These are phyloP conservation scores for Alligator sinensis DNA, from an alignment of 2,113 vertebrate species.

Conservation along the genomic window DNA sequence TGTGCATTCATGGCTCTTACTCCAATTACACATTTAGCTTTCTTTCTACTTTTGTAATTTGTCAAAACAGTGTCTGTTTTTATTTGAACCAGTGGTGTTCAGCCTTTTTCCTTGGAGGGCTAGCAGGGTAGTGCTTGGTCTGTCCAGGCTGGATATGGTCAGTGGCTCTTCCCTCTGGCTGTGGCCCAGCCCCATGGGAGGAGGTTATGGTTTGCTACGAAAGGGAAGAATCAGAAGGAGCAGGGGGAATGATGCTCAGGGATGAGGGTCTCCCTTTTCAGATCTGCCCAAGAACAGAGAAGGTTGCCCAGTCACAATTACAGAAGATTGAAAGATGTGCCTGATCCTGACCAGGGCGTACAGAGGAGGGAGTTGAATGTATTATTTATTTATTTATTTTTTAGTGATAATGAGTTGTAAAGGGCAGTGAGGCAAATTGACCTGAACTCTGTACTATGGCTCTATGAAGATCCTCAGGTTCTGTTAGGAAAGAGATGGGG, in stretches of 20 bases:
- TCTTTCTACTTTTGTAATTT: neutral
- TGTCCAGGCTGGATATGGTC: too few relatives aligned
- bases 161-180: too few relatives aligned
- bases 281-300: neutral
- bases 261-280: neutral
- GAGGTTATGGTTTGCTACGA: neutral
- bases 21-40: slow-evolving; percentile 8
- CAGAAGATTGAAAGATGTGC: slow-evolving; percentile 48
- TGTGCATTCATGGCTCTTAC: neutral
- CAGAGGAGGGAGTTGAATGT: slow-evolving; percentile 10
- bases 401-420: slow-evolving; percentile 41
- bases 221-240: neutral
- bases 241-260: neutral
- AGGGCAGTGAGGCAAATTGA: slow-evolving; percentile 26
- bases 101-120: too few relatives aligned
- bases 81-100: too few relatives aligned
- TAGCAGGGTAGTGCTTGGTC: too few relatives aligned
- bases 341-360: slow-evolving; percentile 51
- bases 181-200: too few relatives aligned
- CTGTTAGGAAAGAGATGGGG: slow-evolving; percentile 49
- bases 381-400: slow-evolving; percentile 39
- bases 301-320: neutral
- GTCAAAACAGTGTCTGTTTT: neutral
- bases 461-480: slow-evolving; percentile 59
- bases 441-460: slow-evolving; percentile 14